Percentiles rank a stretch among this genome's conserved stretches.
Evolutionary conservation across 2,797 vertebrate genomes (phyloP).

Genomic region (Acrossocheilus fasciatus): DNA sequence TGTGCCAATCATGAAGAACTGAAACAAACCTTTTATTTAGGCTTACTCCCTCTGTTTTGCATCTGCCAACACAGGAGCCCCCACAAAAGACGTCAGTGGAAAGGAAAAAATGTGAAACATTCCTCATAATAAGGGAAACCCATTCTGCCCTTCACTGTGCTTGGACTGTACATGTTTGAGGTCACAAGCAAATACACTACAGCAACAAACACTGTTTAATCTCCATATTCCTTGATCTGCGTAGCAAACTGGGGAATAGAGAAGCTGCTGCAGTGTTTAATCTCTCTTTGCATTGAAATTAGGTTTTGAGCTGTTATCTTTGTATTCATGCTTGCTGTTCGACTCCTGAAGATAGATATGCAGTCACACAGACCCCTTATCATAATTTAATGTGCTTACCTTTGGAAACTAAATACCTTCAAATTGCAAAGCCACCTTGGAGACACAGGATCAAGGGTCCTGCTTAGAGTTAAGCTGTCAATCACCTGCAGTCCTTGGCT

Average conservation of each 20-base stretch:
- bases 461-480: conserved; percentile 29
- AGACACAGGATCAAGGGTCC: conserved; percentile 11
- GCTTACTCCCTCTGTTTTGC: conserved; percentile 61
- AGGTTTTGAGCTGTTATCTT: conserved; percentile 36
- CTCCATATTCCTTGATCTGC: background rate
- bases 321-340: conserved; percentile 24
- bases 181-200: conserved; percentile 16
- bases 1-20: conserved; percentile 24
- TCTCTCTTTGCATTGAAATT: conserved; percentile 43
- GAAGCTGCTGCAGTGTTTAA: conserved; percentile 10
- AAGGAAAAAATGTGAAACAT: conserved; percentile 56
- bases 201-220: conserved; percentile 13
- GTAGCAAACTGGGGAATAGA: background rate
- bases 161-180: conserved; percentile 4
- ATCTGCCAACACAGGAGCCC: conserved; percentile 61
- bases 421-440: conserved; percentile 34
- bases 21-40: conserved; percentile 69
- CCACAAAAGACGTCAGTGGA: conserved; percentile 58
- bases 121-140: conserved; percentile 53
- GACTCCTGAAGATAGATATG: conserved; percentile 15
- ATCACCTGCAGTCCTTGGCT: background rate
- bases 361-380: conserved; percentile 39
- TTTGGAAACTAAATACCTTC: conserved; percentile 43
- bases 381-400: conserved; percentile 43
- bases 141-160: conserved; percentile 33